Conservation (phyloP, 2,888 invertebrate species). For the Ephialtes manifestator region DNA sequence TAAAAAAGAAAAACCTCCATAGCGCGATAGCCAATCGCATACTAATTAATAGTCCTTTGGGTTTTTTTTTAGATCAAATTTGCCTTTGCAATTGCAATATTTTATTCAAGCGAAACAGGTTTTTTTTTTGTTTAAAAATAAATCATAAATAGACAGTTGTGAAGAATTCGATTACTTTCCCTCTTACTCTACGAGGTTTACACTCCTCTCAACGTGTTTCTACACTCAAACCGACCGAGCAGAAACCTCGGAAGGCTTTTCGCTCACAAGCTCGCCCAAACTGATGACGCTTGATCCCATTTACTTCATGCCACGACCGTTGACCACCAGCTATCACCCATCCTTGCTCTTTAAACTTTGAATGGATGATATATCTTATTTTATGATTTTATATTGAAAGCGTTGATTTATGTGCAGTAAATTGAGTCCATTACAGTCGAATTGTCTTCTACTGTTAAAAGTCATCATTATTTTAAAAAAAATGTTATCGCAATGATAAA, state of each 20-base stretch:
- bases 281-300: conserved; percentile 64
- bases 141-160: too few relatives aligned
- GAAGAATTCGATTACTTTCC: conserved; percentile 49
- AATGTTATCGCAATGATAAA: too few relatives aligned
- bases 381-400: neutral
- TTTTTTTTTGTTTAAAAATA: too few relatives aligned
- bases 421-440: neutral
- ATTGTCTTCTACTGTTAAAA: neutral
- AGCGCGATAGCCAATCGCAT: too few relatives aligned
- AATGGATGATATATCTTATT: neutral
- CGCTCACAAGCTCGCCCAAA: conserved; percentile 70
- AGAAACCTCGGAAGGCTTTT: conserved; percentile 70
- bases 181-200: conserved; percentile 50
- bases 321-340: conserved; percentile 49
- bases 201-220: conserved; percentile 62
- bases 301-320: conserved; percentile 40
- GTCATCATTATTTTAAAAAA: neutral
- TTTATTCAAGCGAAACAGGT: too few relatives aligned
- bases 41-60: too few relatives aligned
- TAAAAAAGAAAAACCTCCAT: too few relatives aligned
- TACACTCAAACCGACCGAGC: conserved; percentile 63
- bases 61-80: too few relatives aligned
- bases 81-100: too few relatives aligned
- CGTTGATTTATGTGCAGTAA: neutral
- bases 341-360: conserved; percentile 17